phyloP scores from a whole-genome alignment of 2,888 invertebrate genomes.

The Acleris cristana region DNA sequence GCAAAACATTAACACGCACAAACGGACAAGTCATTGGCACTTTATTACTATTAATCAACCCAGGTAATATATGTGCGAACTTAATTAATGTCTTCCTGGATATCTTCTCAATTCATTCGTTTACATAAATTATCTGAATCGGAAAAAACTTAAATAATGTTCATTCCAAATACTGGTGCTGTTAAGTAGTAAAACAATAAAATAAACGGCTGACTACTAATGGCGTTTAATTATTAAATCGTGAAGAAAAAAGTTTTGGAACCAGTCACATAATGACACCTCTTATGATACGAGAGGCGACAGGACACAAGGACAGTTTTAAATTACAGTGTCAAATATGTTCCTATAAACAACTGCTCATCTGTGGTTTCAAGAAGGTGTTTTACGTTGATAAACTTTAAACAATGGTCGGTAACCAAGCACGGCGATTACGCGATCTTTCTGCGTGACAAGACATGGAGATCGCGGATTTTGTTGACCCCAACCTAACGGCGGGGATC shows the following conservation, averaged over 20 bases:
- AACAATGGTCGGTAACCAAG: neutral
- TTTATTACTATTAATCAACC: constrained; percentile 45
- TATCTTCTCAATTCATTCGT: constrained; percentile 47
- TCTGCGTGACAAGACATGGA: constrained; percentile 10
- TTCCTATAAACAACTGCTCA: neutral
- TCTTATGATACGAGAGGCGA: too few species aligned
- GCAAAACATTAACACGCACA: constrained; percentile 16
- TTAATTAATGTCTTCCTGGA: constrained; percentile 67
- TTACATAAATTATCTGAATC: constrained; percentile 55
- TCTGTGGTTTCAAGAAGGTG: neutral
- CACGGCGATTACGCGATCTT: constrained; percentile 10
- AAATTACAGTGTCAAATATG: too few species aligned
- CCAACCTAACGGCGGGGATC: constrained; percentile 17
- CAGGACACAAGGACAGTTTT: too few species aligned
- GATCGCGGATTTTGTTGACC: constrained; percentile 26
- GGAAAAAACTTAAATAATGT: constrained; percentile 4
- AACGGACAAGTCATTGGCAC: constrained; percentile 41
- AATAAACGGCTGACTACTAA: constrained; percentile 1
- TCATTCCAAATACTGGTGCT: neutral
- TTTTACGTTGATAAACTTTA: too few species aligned
- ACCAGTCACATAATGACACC: too few species aligned
- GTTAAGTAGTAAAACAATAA: constrained; percentile 13
- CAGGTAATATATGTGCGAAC: constrained; percentile 50
- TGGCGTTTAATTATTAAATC: constrained; percentile 1
- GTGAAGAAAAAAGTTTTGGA: too few species aligned